Evolutionary conservation across 1,140 invertebrate species (phyloP).

Genomic region (Zaprionus nigranus): DNA sequence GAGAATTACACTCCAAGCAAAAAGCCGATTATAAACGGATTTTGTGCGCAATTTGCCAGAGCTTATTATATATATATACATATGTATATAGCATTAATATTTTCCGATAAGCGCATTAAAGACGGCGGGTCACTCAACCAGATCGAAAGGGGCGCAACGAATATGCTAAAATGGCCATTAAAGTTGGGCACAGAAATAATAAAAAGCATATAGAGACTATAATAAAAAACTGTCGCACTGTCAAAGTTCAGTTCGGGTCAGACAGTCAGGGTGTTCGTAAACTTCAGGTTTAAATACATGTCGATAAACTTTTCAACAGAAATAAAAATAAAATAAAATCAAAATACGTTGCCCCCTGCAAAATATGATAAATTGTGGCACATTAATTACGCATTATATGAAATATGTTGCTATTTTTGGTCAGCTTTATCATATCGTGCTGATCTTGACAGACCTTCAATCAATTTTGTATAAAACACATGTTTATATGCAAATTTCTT

Average conservation of each 20-base stretch:
- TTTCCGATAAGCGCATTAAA: constrained; percentile 30
- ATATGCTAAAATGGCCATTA: constrained; percentile 11
- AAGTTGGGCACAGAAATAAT: constrained; percentile 5
- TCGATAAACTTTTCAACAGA: constrained; percentile 17
- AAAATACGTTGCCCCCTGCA: not conserved
- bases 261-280: constrained; percentile 1
- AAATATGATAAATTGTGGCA: constrained; percentile 5
- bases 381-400: constrained; percentile 3
- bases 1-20: constrained; percentile 5
- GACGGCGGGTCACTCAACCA: constrained; percentile 26
- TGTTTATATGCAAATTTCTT: not conserved
- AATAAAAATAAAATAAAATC: constrained; percentile 1
- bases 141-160: not conserved
- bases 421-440: not conserved
- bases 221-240: constrained; percentile 4
- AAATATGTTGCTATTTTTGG: constrained; percentile 6
- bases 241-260: constrained; percentile 7
- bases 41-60: constrained; percentile 19
- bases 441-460: not conserved
- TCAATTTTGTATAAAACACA: not conserved
- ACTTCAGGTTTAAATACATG: constrained; percentile 7
- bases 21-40: constrained; percentile 23
- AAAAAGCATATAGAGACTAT: not conserved
- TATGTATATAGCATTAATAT: not conserved
- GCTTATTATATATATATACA: not conserved